Evolutionary conservation across 2,888 invertebrate genomes (phyloP).

Genomic region (Trissoscelio sp.): DNA sequence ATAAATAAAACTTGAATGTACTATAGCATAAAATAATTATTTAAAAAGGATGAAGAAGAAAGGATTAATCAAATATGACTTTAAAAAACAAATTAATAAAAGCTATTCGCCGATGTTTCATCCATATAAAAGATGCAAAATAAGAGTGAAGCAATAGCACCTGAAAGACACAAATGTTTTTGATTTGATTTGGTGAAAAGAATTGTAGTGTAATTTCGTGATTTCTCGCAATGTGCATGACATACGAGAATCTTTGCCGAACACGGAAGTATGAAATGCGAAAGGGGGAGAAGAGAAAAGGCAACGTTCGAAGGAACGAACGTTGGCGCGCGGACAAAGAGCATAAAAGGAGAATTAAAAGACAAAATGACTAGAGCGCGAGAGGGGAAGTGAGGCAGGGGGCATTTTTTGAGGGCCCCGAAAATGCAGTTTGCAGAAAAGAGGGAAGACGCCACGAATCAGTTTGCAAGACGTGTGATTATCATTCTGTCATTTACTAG

Average conservation of each 20-base stretch:
- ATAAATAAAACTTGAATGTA: too few relatives aligned
- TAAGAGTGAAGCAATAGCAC: slow-evolving; percentile 14
- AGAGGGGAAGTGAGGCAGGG: slow-evolving; percentile 6
- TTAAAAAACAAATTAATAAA: too few relatives aligned
- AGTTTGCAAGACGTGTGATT: slow-evolving; percentile 77
- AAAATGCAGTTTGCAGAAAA: slow-evolving; percentile 59
- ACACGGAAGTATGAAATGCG: slow-evolving; percentile 69
- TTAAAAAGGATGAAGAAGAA: too few relatives aligned
- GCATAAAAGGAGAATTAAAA: slow-evolving; percentile 47
- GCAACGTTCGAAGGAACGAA: slow-evolving; percentile 36
- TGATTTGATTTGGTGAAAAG: slow-evolving; percentile 41
- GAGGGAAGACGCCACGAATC: slow-evolving; percentile 71
- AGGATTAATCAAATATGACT: too few relatives aligned
- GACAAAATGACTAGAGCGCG: slow-evolving; percentile 25
- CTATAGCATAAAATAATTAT: too few relatives aligned
- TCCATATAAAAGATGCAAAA: neutral
- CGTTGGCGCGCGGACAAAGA: slow-evolving; percentile 37
- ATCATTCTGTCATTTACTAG: slow-evolving; percentile 80
- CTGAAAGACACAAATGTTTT: slow-evolving; percentile 25
- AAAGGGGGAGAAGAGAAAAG: slow-evolving; percentile 63
- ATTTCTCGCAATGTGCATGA: slow-evolving; percentile 74
- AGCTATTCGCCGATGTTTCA: slow-evolving; percentile 3
- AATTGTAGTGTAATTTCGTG: slow-evolving; percentile 53
- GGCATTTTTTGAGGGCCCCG: slow-evolving; percentile 40
- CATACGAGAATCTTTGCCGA: slow-evolving; percentile 70